phyloP scores from a whole-genome alignment of 2,113 vertebrate species.

The Dendropsophus ebraccatus region DNA sequence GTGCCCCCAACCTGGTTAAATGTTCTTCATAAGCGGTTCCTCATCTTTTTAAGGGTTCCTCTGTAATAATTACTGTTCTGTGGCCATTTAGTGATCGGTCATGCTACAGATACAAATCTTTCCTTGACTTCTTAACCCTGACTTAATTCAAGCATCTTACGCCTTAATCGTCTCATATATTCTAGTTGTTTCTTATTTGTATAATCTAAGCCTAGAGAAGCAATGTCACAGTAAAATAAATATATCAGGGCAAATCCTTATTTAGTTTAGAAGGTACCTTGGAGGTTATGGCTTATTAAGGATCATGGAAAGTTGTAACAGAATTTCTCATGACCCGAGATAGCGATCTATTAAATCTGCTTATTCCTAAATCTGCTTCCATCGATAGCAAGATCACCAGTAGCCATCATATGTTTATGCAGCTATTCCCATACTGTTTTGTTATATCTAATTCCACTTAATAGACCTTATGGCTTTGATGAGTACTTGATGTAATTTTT shows the following conservation, averaged over 20 bases:
- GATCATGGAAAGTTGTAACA: neutral
- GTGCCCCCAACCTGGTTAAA: neutral
- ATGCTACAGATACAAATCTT: neutral
- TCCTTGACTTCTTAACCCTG: neutral
- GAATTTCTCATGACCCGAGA: neutral
- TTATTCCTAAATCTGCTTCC: neutral
- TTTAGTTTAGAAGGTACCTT: neutral
- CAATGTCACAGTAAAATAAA: neutral
- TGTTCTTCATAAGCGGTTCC: neutral
- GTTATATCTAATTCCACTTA: neutral
- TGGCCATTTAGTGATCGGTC: neutral
- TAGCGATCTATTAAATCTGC: neutral
- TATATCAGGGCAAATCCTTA: neutral
- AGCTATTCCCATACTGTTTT: neutral
- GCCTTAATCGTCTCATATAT: neutral
- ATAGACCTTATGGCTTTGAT: constrained; percentile 1
- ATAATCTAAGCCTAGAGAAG: neutral
- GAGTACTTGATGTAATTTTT: neutral
- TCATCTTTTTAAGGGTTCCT: no score
- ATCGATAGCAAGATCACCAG: neutral
- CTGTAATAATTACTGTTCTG: neutral
- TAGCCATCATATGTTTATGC: neutral
- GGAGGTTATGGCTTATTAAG: neutral
- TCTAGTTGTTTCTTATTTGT: neutral
- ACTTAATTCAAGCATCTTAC: neutral